phyloP scores from a whole-genome alignment of 2,113 vertebrate species.

The Hippocampus comes region DNA sequence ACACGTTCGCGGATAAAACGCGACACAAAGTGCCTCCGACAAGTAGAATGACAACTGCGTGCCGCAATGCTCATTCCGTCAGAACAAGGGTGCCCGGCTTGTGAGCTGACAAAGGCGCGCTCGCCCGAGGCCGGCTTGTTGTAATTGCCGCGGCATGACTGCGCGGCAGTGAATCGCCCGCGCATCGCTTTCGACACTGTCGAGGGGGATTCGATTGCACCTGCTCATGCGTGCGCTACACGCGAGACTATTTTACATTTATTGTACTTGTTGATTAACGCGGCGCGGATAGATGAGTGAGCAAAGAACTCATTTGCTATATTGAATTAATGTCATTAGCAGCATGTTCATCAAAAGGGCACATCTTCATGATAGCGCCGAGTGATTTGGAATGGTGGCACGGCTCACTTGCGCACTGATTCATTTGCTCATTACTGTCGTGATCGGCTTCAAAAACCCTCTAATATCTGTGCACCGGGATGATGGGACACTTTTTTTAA shows the following conservation, averaged over 20 bases:
- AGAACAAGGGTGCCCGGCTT: not conserved
- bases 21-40: not conserved
- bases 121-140: slow-evolving; percentile 7
- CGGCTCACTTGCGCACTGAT: slow-evolving; percentile 8
- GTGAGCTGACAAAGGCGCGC: not conserved
- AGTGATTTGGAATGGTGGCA: slow-evolving; percentile 3
- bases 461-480: not conserved
- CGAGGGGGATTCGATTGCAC: not conserved
- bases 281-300: slow-evolving; percentile 1
- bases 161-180: not conserved
- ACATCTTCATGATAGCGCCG: slow-evolving; percentile 3
- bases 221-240: not conserved
- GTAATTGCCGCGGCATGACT: not conserved
- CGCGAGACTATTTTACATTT: slow-evolving; percentile 7
- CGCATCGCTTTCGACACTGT: not conserved
- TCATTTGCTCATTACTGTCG: slow-evolving; percentile 11
- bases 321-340: slow-evolving; percentile 14
- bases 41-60: not conserved
- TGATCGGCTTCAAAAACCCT: slow-evolving; percentile 1
- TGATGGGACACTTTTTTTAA: not conserved
- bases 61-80: not conserved
- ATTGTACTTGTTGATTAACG: slow-evolving; percentile 11
- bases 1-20: not conserved
- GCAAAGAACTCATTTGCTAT: slow-evolving; percentile 8
- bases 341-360: slow-evolving; percentile 7